phyloP scores from a whole-genome alignment of 2,888 invertebrate genomes.

The Fragum whitleyi region DNA sequence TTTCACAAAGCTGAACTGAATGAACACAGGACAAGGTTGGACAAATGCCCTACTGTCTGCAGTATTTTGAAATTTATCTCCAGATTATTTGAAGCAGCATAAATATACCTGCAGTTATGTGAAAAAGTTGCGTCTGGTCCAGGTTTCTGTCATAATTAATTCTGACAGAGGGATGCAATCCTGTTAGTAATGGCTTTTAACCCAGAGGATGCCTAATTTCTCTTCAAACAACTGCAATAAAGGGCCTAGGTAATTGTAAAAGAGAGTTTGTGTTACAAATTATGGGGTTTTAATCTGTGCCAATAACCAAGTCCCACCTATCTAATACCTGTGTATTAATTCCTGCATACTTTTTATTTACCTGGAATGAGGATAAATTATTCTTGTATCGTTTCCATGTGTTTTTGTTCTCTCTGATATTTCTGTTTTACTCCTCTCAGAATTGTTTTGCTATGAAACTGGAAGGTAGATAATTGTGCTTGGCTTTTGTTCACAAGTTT shows the following conservation, averaged over 20 bases:
- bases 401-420: not conserved
- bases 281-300: conserved; percentile 18
- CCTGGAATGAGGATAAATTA: conserved; percentile 20
- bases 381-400: not conserved
- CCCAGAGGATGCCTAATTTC: not conserved
- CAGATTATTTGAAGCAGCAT: not conserved
- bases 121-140: not conserved
- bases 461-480: no score
- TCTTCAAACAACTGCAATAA: not conserved
- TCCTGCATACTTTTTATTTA: conserved; percentile 11
- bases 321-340: conserved; percentile 22
- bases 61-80: not conserved
- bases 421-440: not conserved
- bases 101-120: not conserved
- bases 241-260: not conserved
- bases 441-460: not conserved
- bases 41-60: not conserved
- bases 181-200: not conserved
- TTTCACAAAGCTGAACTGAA: no score
- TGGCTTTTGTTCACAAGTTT: no score
- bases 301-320: conserved; percentile 19
- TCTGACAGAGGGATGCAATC: not conserved
- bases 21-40: no score
- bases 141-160: not conserved
- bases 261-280: conserved; percentile 26